Evolutionary conservation across 2,888 invertebrate genomes (phyloP), one percentile per base, ranked within the genome.

Genomic region (Philaethria dido): DNA sequence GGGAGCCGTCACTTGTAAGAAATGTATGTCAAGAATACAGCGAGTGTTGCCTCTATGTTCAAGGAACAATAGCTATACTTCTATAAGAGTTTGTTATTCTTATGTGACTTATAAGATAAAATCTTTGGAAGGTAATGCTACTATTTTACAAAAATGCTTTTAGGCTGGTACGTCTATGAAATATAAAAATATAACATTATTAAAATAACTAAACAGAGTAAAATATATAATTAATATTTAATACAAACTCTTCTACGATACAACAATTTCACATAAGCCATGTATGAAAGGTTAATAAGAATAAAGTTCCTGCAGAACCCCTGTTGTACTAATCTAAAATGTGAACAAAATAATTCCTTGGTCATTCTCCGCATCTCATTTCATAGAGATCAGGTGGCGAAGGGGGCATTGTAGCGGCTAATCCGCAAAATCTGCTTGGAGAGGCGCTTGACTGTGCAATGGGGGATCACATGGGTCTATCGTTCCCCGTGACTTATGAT

Each of bases 391-490:
- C 78, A 78, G 78, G 77, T 78, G 78, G 74, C 71, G 64, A 52
- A 67, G 69, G 72, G 72, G 62, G 66, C 69, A 69, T 73, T 73
- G 69, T 66, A 75, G 72, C 68, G 70, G 74, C 73, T 83, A 80
- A 82, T 81, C 80, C 78, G 74, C 69, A 71, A 80, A 81, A 83
- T 81, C 81, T 80, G 79, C 72, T 78, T 72, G 75, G 72, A 80
- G 78, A 77, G 73, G 71, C 71, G 76, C 78, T 78, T 78, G 76
- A 78, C 78, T 80, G 75, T 73, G 73, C 74, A 71, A 71, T 70
- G 63, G 73, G 74, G 67, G 66, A 65, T 64, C 75, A 73, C 66
- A 66, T 65, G 62, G 69, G 68, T 62, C 65, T 29, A 57, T 70
- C 71, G 47, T 70, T 73, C 75, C 73, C 68, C 67, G 70, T 73